These are phyloP conservation scores for Chaetops frenatus DNA, from an alignment of 2,113 vertebrate species.

Conservation along the genomic window DNA sequence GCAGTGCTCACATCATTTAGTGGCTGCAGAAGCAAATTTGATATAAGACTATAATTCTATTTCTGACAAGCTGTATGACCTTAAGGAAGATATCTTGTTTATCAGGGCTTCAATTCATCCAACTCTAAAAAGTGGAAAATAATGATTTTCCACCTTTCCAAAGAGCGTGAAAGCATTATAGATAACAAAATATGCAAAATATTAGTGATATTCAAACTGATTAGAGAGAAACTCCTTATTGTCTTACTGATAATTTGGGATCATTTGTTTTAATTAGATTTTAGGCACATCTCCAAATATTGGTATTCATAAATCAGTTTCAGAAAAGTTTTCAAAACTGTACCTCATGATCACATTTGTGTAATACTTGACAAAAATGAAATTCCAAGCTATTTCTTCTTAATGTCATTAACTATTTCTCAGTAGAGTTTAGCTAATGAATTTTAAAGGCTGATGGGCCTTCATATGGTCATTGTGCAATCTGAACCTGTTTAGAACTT, in stretches of 20 bases:
- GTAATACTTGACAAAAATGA: not conserved
- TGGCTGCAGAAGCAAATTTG: not conserved
- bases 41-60: not conserved
- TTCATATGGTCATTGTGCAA: not conserved
- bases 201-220: not conserved
- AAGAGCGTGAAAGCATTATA: not conserved
- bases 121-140: not conserved
- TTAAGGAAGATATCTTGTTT: conserved; percentile 5
- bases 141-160: not conserved
- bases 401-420: not conserved
- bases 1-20: not conserved
- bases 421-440: not conserved
- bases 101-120: not conserved
- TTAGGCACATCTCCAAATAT: not conserved
- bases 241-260: not conserved
- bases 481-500: not conserved
- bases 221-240: not conserved
- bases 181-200: not conserved
- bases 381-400: not conserved
- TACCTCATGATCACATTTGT: not conserved
- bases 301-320: not conserved
- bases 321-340: not conserved
- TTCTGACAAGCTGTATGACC: not conserved
- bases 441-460: not conserved
- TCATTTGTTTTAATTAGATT: not conserved